Conservation (phyloP, 2,113 vertebrate species). For the Mus spicilegus region DNA sequence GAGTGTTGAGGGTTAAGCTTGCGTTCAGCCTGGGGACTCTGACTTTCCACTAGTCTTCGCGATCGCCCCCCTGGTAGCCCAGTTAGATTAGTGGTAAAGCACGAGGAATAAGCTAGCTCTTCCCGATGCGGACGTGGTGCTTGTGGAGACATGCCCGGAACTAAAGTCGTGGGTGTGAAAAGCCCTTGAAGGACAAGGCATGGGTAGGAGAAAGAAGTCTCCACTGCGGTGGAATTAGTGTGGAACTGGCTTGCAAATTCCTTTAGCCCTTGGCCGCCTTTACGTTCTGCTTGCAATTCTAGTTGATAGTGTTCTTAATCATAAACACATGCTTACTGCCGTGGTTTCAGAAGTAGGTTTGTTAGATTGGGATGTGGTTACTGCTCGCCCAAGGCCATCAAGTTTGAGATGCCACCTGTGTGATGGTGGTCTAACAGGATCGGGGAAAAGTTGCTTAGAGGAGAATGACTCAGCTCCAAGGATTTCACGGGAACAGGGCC, state of each 20-base stretch:
- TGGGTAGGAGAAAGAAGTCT: background rate
- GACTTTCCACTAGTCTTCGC: background rate
- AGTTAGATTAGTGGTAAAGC: background rate
- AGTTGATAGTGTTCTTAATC: background rate
- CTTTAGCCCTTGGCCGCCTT: background rate
- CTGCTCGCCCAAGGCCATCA: conserved; percentile 18
- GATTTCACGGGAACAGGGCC: conserved; percentile 48
- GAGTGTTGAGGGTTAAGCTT: background rate
- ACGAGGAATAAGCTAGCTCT: background rate
- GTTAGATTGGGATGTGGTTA: background rate
- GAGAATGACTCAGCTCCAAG: conserved; percentile 81
- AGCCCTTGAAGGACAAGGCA: background rate
- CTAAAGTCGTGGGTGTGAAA: background rate
- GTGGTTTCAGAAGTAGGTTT: conserved; percentile 24
- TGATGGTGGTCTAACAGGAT: background rate
- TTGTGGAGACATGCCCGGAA: background rate
- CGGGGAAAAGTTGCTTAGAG: conserved; percentile 67
- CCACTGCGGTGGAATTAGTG: background rate
- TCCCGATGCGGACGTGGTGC: background rate
- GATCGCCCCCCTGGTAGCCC: background rate
- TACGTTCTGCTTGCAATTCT: background rate
- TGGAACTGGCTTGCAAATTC: background rate
- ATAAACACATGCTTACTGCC: background rate
- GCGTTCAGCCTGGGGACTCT: background rate
- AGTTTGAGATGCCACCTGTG: conserved; percentile 76